phyloP scores from a whole-genome alignment of 2,888 invertebrate species.

The Mesochorus sp. region DNA sequence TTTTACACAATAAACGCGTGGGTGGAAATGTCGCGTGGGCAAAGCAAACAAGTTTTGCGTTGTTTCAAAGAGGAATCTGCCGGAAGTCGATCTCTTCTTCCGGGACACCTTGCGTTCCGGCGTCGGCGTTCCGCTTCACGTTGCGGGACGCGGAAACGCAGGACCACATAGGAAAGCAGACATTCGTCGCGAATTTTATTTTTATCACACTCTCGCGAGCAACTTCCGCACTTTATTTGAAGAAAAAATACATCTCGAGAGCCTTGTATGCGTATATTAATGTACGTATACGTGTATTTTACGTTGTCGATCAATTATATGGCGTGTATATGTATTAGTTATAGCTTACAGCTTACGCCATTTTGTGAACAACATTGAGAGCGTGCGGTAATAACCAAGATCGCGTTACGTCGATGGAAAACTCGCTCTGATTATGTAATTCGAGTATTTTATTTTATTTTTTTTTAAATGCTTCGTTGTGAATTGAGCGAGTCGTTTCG shows the following conservation, averaged over 20 bases:
- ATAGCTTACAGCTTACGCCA: slow-evolving; percentile 7
- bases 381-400: slow-evolving; percentile 45
- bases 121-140: neutral
- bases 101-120: slow-evolving; percentile 60
- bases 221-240: neutral
- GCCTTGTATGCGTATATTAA: neutral
- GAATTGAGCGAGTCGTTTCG: neutral
- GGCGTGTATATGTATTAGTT: no score
- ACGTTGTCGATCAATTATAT: slow-evolving; percentile 37
- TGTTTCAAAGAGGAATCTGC: slow-evolving; percentile 47
- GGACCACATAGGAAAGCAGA: no score
- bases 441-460: slow-evolving; percentile 46
- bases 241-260: neutral
- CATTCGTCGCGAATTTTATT: no score
- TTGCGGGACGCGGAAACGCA: no score
- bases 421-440: slow-evolving; percentile 55
- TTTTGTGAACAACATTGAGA: slow-evolving; percentile 38
- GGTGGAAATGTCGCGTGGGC: slow-evolving; percentile 47
- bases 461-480: no score
- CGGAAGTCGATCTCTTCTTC: slow-evolving; percentile 55
- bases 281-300: neutral
- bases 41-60: slow-evolving; percentile 35
- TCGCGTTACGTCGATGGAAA: slow-evolving; percentile 59
- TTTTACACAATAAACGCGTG: slow-evolving; percentile 33
- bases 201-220: no score